phyloP scores from a whole-genome alignment of 1,140 invertebrate genomes.

The Centruroides vittatus region DNA sequence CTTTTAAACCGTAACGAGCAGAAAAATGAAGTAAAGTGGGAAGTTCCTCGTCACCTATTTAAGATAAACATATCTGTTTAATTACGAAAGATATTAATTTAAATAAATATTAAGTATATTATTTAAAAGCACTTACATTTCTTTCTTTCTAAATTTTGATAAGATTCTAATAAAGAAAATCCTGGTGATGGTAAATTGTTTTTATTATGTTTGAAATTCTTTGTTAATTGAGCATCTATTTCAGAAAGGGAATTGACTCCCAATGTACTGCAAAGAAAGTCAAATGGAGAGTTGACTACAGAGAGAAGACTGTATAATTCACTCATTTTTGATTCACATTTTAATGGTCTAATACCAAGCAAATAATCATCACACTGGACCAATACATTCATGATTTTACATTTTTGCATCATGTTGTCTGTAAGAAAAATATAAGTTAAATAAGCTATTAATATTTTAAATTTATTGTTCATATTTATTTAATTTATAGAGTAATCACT shows the following conservation, averaged over 20 bases:
- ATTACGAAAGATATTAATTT: conserved; percentile 9
- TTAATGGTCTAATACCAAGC: conserved; percentile 59
- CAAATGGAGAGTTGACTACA: conserved; percentile 57
- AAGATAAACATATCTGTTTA: conserved; percentile 2
- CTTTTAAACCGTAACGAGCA: conserved; percentile 65
- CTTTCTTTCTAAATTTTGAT: neutral
- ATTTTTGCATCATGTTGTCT: conserved; percentile 45
- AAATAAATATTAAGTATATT: conserved; percentile 2
- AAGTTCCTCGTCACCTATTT: conserved; percentile 56
- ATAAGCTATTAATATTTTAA: too few species aligned
- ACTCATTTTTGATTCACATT: conserved; percentile 64
- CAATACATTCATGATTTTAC: conserved; percentile 59
- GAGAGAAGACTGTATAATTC: conserved; percentile 65
- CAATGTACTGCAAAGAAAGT: conserved; percentile 74
- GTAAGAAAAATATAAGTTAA: neutral
- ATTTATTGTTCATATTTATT: too few species aligned
- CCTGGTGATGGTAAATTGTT: conserved; percentile 63
- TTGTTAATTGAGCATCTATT: conserved; percentile 61
- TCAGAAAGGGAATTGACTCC: conserved; percentile 60
- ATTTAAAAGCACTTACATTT: neutral
- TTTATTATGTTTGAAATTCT: conserved; percentile 45
- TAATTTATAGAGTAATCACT: too few species aligned
- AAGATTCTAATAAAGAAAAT: conserved; percentile 41
- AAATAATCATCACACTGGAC: conserved; percentile 61
- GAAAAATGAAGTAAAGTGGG: conserved; percentile 78